These are phyloP conservation scores for Melanotaenia parkinsoni DNA, from an alignment of 2,797 vertebrate species.

Conservation along the genomic window DNA sequence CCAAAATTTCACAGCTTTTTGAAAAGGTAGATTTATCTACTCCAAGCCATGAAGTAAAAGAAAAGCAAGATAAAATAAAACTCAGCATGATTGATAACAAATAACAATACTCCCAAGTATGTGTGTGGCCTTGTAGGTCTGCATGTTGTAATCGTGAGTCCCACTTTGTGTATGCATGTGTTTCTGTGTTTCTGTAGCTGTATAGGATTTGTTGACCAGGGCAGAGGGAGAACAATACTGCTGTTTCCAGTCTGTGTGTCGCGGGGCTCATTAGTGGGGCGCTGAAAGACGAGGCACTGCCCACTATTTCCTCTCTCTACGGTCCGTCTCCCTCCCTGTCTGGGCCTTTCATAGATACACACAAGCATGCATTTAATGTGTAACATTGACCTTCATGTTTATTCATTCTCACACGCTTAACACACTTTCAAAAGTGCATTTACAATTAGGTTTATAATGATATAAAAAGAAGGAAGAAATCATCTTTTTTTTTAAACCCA, in stretches of 20 bases:
- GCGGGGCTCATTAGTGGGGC: conserved; percentile 78
- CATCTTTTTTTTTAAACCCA: background rate
- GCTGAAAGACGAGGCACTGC: conserved; percentile 79
- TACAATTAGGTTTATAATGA: background rate
- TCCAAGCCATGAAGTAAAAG: conserved; percentile 17
- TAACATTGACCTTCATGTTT: conserved; percentile 25
- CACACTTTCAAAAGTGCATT: conserved; percentile 2
- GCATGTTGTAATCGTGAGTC: conserved; percentile 32
- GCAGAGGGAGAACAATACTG: conserved; percentile 74
- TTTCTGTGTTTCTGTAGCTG: conserved; percentile 54
- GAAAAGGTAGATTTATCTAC: conserved; percentile 36
- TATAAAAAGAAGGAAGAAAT: background rate
- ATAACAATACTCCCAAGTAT: background rate
- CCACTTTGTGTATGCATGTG: conserved; percentile 39
- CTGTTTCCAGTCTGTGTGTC: conserved; percentile 78
- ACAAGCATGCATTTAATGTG: conserved; percentile 18
- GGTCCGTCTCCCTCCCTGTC: conserved; percentile 45
- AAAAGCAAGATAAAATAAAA: conserved; percentile 18
- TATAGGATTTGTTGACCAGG: conserved; percentile 65
- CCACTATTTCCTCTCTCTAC: conserved; percentile 78
- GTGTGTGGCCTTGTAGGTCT: conserved; percentile 6
- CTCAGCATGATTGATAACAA: conserved; percentile 18
- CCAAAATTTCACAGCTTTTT: conserved; percentile 50
- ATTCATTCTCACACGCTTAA: background rate
- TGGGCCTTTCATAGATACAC: conserved; percentile 43